These are phyloP conservation scores for Eufriesea mexicana DNA, from an alignment of 1,140 invertebrate species.

Conservation along the genomic window DNA sequence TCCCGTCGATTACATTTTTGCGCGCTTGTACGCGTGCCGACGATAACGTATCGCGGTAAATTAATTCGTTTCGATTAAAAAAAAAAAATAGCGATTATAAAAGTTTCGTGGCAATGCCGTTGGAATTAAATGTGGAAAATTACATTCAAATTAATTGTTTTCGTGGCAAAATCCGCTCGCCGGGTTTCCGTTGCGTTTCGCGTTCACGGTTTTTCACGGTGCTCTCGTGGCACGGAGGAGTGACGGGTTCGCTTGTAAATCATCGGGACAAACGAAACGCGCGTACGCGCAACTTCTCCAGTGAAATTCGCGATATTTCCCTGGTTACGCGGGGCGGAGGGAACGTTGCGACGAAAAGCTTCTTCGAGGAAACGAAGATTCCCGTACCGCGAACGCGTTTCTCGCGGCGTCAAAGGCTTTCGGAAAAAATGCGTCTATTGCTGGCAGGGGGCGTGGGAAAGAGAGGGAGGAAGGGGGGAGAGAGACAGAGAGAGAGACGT, in stretches of 20 bases:
- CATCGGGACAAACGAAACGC: not conserved
- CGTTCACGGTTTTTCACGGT: not conserved
- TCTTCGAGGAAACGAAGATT: not conserved
- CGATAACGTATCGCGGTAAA: conserved; percentile 29
- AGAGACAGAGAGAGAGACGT: not conserved
- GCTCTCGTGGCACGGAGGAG: not conserved
- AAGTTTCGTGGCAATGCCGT: conserved; percentile 29
- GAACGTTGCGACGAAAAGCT: not conserved
- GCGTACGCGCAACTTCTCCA: not conserved
- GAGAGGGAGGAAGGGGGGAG: not conserved
- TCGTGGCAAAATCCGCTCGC: conserved; percentile 5
- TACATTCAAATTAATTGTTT: conserved; percentile 47
- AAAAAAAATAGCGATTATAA: conserved; percentile 28
- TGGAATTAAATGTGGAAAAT: conserved; percentile 48
- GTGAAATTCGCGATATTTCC: too few species aligned
- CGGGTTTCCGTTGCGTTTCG: too few species aligned
- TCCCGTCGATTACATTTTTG: conserved; percentile 42
- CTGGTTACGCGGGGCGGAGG: too few species aligned
- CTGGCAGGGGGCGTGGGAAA: not conserved
- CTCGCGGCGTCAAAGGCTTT: not conserved
- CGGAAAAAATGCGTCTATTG: not conserved
- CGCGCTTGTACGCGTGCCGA: not conserved
- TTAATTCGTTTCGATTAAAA: conserved; percentile 56
- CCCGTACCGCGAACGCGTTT: not conserved
- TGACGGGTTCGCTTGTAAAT: not conserved